Evolutionary conservation across 2,113 vertebrate genomes (phyloP).

Genomic region (Oenanthe melanoleuca): DNA sequence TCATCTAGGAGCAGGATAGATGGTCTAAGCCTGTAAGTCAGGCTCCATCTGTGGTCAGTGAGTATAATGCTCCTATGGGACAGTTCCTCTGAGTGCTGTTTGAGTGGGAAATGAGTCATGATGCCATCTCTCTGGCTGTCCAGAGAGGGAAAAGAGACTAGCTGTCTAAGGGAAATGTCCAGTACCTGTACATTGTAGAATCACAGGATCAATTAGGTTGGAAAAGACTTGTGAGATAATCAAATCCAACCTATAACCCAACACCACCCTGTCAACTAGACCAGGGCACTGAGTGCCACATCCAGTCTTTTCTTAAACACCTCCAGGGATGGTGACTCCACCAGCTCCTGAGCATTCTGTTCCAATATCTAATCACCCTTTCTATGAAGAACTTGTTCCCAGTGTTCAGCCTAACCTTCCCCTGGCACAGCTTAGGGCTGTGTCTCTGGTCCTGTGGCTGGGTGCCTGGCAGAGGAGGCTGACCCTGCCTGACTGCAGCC

Average conservation of each 20-base stretch:
- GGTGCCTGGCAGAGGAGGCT: fast-evolving
- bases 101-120: neutral
- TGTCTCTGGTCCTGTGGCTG: fast-evolving
- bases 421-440: too few species aligned
- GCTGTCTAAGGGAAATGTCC: neutral
- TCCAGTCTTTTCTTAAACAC: neutral
- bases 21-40: neutral
- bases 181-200: neutral
- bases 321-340: neutral
- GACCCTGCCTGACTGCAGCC: neutral
- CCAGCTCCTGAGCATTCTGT: neutral
- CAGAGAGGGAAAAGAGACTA: neutral
- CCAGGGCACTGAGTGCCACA: neutral
- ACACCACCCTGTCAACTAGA: neutral
- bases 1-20: neutral
- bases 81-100: neutral
- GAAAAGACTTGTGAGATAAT: neutral
- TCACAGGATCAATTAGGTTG: neutral
- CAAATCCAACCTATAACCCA: neutral
- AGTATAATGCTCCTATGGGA: neutral
- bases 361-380: neutral
- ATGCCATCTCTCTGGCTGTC: neutral
- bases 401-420: neutral
- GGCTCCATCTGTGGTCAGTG: neutral
- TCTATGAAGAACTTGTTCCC: neutral